Conservation (phyloP, 1,140 invertebrate genomes). For the Limonius californicus region DNA sequence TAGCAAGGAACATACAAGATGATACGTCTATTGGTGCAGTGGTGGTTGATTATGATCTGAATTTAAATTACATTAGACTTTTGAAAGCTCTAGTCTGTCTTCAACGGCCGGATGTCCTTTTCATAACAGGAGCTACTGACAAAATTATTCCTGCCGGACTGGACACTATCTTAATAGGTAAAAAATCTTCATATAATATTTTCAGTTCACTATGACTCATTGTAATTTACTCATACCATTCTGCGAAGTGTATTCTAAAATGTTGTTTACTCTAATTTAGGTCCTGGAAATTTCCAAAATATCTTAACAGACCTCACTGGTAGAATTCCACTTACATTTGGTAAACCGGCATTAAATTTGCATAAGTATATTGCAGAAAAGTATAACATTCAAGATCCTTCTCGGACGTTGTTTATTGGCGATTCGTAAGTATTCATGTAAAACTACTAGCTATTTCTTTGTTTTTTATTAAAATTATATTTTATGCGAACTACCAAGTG, state of each 20-base stretch:
- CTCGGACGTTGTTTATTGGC: background rate
- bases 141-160: conserved; percentile 17
- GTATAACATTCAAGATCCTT: background rate
- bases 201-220: too few species aligned
- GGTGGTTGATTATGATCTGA: conserved; percentile 32
- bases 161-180: too few species aligned
- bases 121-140: conserved; percentile 34
- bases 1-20: background rate
- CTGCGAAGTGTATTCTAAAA: too few species aligned
- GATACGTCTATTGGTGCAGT: conserved; percentile 37
- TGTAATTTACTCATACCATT: too few species aligned
- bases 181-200: too few species aligned
- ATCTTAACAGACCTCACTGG: background rate
- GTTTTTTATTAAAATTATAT: too few species aligned
- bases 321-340: background rate
- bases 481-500: too few species aligned
- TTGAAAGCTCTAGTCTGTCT: conserved; percentile 32
- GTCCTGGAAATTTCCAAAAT: background rate
- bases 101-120: conserved; percentile 33
- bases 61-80: conserved; percentile 33
- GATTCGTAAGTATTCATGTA: conserved; percentile 4
- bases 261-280: too few species aligned
- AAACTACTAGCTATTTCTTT: too few species aligned
- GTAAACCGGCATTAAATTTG: background rate
- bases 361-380: background rate